Evolutionary conservation across 37 sponge, comb jelly and placozoan genomes (phyloP).

Genomic region (Theonella swinhoei): DNA sequence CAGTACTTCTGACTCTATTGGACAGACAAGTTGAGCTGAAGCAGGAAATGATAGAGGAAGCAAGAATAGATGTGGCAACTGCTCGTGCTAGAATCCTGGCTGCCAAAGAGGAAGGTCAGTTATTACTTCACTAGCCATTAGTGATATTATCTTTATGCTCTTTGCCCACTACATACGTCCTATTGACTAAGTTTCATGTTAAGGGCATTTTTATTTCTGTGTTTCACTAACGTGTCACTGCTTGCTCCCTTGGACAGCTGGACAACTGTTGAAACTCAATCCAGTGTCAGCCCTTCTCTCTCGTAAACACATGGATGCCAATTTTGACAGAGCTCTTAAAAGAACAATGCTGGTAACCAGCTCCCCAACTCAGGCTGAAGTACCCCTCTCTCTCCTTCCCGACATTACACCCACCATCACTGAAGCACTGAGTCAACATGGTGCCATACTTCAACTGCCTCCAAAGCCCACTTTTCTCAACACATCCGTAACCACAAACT

Average conservation of each 20-base stretch:
- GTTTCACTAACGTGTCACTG: no score
- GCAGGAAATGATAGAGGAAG: slow-evolving; percentile 58
- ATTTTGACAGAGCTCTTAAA: slow-evolving; percentile 37
- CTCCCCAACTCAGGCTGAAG: slow-evolving; percentile 31
- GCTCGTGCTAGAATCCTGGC: slow-evolving; percentile 58
- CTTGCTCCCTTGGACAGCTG: slow-evolving; percentile 16
- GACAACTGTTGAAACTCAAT: slow-evolving; percentile 57
- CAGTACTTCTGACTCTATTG: slow-evolving; percentile 56
- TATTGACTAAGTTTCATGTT: neutral
- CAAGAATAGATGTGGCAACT: slow-evolving; percentile 68
- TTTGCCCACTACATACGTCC: neutral
- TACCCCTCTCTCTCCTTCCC: slow-evolving; percentile 53
- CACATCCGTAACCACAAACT: slow-evolving; percentile 15
- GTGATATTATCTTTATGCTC: neutral
- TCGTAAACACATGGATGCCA: slow-evolving; percentile 65
- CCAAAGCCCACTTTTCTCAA: slow-evolving; percentile 37
- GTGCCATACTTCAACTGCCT: slow-evolving; percentile 69
- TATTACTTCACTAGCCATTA: neutral
- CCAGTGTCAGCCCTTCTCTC: slow-evolving; percentile 65
- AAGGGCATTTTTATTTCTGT: neutral
- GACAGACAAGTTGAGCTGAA: slow-evolving; percentile 79
- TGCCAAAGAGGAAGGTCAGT: slow-evolving; percentile 67
- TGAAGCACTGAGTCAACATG: slow-evolving; percentile 57
- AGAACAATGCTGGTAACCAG: slow-evolving; percentile 17
- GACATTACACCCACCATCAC: slow-evolving; percentile 28